phyloP scores from a whole-genome alignment of 2,888 invertebrate species.

The Chouioia cunea region DNA sequence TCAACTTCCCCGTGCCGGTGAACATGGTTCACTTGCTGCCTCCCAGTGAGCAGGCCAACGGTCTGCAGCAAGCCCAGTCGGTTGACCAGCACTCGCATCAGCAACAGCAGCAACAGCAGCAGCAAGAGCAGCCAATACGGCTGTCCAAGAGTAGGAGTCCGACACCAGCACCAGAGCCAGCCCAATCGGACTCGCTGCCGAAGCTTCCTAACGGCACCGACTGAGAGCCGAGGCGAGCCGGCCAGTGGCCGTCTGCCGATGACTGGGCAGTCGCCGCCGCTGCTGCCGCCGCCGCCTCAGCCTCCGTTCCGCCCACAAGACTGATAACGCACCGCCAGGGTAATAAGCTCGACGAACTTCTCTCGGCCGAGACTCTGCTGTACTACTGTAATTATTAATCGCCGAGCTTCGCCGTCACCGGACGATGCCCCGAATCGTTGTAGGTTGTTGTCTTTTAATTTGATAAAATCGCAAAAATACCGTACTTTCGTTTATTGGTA shows the following conservation, averaged over 20 bases:
- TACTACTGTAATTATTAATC: conserved; percentile 37
- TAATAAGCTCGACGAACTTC: conserved; percentile 53
- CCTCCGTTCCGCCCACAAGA: conserved; percentile 52
- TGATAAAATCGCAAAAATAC: too few relatives aligned
- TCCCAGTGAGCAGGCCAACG: conserved; percentile 79
- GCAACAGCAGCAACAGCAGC: conserved; percentile 59
- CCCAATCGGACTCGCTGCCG: conserved; percentile 76
- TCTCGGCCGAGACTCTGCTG: conserved; percentile 45
- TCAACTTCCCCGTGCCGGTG: conserved; percentile 85
- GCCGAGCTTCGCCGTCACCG: too few relatives aligned
- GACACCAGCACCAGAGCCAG: conserved; percentile 61
- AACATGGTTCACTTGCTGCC: conserved; percentile 88
- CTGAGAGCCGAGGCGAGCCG: conserved; percentile 67
- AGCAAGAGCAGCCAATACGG: conserved; percentile 71
- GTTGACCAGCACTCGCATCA: conserved; percentile 64
- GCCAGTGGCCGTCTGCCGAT: conserved; percentile 66
- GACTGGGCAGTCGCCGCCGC: conserved; percentile 72
- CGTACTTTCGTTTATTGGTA: too few relatives aligned
- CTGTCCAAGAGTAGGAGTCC: conserved; percentile 52
- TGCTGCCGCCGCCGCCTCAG: conserved; percentile 24
- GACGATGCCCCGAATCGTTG: too few relatives aligned
- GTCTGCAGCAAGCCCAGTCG: conserved; percentile 66
- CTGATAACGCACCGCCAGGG: conserved; percentile 55
- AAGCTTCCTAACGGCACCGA: conserved; percentile 89
- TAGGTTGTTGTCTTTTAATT: too few relatives aligned